These are phyloP conservation scores for Typhlichthys subterraneus DNA, from an alignment of 2,797 vertebrate genomes.

Conservation along the genomic window DNA sequence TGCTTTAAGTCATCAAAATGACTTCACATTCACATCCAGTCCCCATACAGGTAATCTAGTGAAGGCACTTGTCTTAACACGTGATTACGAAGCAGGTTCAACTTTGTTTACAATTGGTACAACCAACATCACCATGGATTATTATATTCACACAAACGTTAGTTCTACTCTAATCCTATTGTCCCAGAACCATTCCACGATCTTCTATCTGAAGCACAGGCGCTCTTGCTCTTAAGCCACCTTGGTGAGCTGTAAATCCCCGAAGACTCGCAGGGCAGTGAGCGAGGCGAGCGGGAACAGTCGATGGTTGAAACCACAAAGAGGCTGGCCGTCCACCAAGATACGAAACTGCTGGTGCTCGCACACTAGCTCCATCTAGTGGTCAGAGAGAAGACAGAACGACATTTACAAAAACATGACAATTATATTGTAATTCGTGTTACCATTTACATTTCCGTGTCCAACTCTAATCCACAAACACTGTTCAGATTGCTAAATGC, in stretches of 20 bases:
- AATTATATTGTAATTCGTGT: no score
- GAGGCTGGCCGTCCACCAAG: conserved; percentile 87
- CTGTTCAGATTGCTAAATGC: no score
- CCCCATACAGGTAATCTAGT: conserved; percentile 59
- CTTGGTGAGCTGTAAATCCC: conserved; percentile 89
- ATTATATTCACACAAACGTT: conserved; percentile 34
- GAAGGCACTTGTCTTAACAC: conserved; percentile 73
- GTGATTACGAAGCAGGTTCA: conserved; percentile 55
- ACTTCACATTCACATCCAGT: conserved; percentile 50
- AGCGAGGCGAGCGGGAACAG: conserved; percentile 79
- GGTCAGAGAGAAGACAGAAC: neutral
- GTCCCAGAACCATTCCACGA: conserved; percentile 14
- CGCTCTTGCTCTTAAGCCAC: conserved; percentile 76
- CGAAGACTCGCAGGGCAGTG: conserved; percentile 82
- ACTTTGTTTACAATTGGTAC: conserved; percentile 38
- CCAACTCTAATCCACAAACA: no score
- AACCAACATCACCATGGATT: conserved; percentile 20
- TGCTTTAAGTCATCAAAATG: conserved; percentile 30
- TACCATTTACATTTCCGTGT: no score
- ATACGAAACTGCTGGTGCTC: conserved; percentile 93
- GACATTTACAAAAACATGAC: no score
- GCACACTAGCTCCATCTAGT: conserved; percentile 90
- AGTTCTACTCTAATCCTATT: conserved; percentile 44
- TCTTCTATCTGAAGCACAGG: neutral
- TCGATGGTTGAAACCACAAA: conserved; percentile 87